Evolutionary conservation across 2,888 invertebrate genomes (phyloP), one percentile per base, ranked within the genome.

Genomic region (Callosobruchus maculatus): DNA sequence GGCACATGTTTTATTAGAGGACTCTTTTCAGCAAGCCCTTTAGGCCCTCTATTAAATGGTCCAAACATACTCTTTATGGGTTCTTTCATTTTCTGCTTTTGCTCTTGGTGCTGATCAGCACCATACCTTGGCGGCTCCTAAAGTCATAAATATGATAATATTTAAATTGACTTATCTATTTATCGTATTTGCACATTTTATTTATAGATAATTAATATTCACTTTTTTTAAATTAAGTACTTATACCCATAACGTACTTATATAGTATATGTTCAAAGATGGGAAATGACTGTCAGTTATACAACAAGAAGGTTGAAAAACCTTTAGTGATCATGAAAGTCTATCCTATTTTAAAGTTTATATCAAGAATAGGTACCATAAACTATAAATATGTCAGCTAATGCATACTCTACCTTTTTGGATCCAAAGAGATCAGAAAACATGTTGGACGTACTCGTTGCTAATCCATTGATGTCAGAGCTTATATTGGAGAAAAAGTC

Each of bases 341-440:
- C n/a, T n/a, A n/a, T n/a, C n/a, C n/a, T n/a, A n/a, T n/a, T n/a
- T n/a, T n/a, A n/a, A n/a, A n/a, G n/a, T n/a, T n/a, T n/a, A n/a
- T n/a, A n/a, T n/a, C n/a, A n/a, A n/a, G n/a, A n/a, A n/a, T n/a
- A n/a, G n/a, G n/a, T n/a, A n/a, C n/a, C n/a, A n/a, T n/a, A n/a
- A n/a, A n/a, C n/a, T n/a, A n/a, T n/a, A n/a, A n/a, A n/a, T n/a
- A n/a, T n/a, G n/a, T n/a, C n/a, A 26, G 26, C 69, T 21, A 72
- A 73, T n/a, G 79, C 78, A 73, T 82, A 73, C 78, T 84, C 80
- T 74, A 83, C 84, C 77, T 86, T 92, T 86, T 92, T 92, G 67
- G 89, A 89, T 85, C 97, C 96, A 86, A 98, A 97, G 81, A 98
- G 91, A 86, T 97, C 98, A 73, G 96, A 96, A 85, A 98, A 95